phyloP scores from a whole-genome alignment of 2,113 vertebrate species.

The Ahaetulla prasina region DNA sequence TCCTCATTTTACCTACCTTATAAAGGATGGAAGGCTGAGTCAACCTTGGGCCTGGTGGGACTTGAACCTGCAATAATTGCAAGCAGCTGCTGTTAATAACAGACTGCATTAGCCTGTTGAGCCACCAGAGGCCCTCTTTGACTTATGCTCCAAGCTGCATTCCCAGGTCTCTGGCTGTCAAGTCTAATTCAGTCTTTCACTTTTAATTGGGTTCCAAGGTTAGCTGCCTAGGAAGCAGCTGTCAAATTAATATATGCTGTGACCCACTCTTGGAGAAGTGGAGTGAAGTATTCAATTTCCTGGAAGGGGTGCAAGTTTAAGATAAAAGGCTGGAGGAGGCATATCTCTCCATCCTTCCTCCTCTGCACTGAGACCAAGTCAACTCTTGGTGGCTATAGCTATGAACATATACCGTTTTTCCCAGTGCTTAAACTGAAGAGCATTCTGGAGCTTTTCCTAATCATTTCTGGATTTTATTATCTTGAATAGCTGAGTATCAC shows the following conservation, averaged over 20 bases:
- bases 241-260: not conserved
- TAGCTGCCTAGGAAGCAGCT: not conserved
- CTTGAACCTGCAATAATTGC: too few relatives aligned
- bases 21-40: too few relatives aligned
- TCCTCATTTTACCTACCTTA: too few relatives aligned
- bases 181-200: conserved; percentile 2
- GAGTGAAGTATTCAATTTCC: not conserved
- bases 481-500: not conserved
- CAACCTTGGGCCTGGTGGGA: too few relatives aligned
- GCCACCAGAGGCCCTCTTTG: too few relatives aligned
- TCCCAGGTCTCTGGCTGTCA: not conserved
- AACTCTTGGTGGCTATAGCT: not conserved
- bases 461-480: not conserved
- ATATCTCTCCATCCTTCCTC: not conserved
- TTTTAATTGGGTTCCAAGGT: conserved; percentile 14
- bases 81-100: too few relatives aligned
- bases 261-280: not conserved
- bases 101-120: too few relatives aligned
- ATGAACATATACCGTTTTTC: not conserved
- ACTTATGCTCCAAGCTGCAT: not conserved
- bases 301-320: not conserved
- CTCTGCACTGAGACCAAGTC: not conserved
- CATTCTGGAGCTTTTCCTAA: not conserved
- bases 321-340: not conserved
- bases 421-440: not conserved